These are phyloP conservation scores for Ferrisia virgata DNA, from an alignment of 2,888 invertebrate genomes.

Conservation along the genomic window DNA sequence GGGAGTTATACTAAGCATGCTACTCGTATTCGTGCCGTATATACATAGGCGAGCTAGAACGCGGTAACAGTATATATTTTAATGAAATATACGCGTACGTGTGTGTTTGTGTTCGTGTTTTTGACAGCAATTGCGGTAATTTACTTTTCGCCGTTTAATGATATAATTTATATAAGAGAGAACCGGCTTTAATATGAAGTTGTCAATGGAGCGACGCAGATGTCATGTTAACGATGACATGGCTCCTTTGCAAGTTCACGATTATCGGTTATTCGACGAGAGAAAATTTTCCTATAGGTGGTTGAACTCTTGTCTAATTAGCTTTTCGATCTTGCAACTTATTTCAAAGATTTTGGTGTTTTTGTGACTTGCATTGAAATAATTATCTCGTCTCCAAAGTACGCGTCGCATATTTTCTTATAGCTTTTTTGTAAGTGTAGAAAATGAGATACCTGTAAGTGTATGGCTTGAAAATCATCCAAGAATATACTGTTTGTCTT, in stretches of 20 bases:
- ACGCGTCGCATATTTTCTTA: background rate
- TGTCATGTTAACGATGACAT: conserved; percentile 17
- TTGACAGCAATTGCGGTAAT: conserved; percentile 13
- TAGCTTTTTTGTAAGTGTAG: too few species aligned
- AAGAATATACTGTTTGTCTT: too few species aligned
- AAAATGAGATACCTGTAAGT: too few species aligned
- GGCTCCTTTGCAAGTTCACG: conserved; percentile 2
- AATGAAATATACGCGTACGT: too few species aligned
- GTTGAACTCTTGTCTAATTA: conserved; percentile 7
- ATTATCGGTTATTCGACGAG: conserved; percentile 1
- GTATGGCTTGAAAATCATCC: too few species aligned
- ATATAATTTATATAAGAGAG: conserved; percentile 12
- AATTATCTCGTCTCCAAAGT: background rate
- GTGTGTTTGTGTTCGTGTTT: background rate
- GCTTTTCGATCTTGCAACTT: conserved; percentile 10
- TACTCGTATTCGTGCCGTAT: background rate
- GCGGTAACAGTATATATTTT: background rate
- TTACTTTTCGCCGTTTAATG: conserved; percentile 16
- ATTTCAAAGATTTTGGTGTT: background rate
- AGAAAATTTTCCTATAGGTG: background rate
- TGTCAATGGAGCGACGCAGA: background rate
- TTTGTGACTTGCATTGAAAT: background rate
- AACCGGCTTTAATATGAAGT: conserved; percentile 20
- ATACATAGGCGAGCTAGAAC: background rate
- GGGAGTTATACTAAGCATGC: background rate